Base-by-base conservation (phyloP, 1,140 invertebrate species). In the Sitobion miscanthi region DNA sequence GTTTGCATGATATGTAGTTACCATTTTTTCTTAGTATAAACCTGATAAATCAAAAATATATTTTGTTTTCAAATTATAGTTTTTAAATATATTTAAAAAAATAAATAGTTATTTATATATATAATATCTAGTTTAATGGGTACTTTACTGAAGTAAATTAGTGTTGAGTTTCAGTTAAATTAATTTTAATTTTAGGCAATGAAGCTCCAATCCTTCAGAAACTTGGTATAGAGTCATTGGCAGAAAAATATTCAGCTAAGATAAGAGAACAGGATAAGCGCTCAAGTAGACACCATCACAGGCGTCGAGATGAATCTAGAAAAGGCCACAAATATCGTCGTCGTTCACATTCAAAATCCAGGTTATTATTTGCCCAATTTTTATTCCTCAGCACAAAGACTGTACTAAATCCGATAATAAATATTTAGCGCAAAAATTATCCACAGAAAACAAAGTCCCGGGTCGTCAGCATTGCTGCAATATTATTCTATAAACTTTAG, bases 341-440 rank as follows among this genome's bases (percentile, higher is more conserved):
- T 30, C 91, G 77, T 42, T 93, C 91, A 30, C 82, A 21, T 57
- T 93, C 91, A 25, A 93, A 93, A 85, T 93, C 91, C 82, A 93
- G 91, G 91, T 93, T 93, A 93, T 86, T 93, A 93, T 93, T 83
- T 83, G 3, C 35, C 49, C 35, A 93, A 86, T 93, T 93, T 86
- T 93, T 85, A 42, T 30, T 93, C 47, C 35, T 54, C 52, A 57
- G 82, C 49, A 86, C 47, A 54, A 92, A 52, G 82, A 83, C 38
- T 45, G 45, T 85, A 93, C 49, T 93, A 93, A 93, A 93, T 93
- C 49, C 82, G 42, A 93, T 86, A 38, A 93, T 93, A 93, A 93
- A 93, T 93, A 93, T 93, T 93, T 93, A 93, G 91, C 91, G 82
- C 91, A 93, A 93, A 93, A 93, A 21, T 93, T 85, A 93, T 85